Percentiles rank a stretch among this genome's conserved stretches.
Evolutionary conservation across 2,888 invertebrate genomes (phyloP).

Genomic region (Calephelis perditalis): DNA sequence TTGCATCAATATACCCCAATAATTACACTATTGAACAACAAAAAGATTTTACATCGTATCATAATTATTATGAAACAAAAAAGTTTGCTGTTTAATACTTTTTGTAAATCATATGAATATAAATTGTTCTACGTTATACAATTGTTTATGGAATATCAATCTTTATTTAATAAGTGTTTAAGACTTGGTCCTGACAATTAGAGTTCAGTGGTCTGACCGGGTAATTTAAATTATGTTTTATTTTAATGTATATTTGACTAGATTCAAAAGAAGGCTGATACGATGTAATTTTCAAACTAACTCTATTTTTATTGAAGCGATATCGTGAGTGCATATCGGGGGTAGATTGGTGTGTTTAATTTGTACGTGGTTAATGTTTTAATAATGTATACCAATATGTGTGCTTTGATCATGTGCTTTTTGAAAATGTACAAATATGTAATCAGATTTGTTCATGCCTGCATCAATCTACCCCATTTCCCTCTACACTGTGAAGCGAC

Average conservation of each 20-base stretch:
- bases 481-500: slow-evolving; percentile 56
- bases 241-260: too few relatives aligned
- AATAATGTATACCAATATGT: slow-evolving; percentile 17
- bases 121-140: too few relatives aligned
- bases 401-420: slow-evolving; percentile 11
- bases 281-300: slow-evolving; percentile 1
- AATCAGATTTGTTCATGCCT: slow-evolving; percentile 24
- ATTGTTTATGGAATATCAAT: too few relatives aligned
- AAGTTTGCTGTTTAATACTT: too few relatives aligned
- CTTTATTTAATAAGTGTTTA: too few relatives aligned
- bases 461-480: slow-evolving; percentile 64
- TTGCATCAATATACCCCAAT: slow-evolving; percentile 21
- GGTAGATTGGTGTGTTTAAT: slow-evolving; percentile 54
- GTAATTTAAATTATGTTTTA: neutral
- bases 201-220: neutral
- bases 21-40: slow-evolving; percentile 4
- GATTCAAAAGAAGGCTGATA: neutral
- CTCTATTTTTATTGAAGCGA: slow-evolving; percentile 16
- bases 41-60: slow-evolving; percentile 8
- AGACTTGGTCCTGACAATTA: too few relatives aligned
- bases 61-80: neutral
- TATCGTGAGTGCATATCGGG: slow-evolving; percentile 38
- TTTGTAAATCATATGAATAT: too few relatives aligned
- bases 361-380: slow-evolving; percentile 18
- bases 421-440: slow-evolving; percentile 12